Evolutionary conservation across 2,113 vertebrate species (phyloP).

Genomic region (Eubucco bourcierii): DNA sequence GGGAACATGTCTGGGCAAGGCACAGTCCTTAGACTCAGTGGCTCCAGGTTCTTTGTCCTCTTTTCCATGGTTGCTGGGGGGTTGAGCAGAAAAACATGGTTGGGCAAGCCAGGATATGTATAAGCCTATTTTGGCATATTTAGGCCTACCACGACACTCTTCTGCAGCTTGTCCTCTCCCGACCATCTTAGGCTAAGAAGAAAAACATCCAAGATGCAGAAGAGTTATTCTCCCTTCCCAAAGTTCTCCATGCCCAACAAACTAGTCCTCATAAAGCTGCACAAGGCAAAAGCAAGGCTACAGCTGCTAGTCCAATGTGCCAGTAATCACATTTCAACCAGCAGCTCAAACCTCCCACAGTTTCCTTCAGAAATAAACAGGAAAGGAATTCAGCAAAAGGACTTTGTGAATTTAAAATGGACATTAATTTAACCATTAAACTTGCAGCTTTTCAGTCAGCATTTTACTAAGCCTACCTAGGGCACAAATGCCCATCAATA

Average conservation of each 20-base stretch:
- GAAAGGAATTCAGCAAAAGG: not conserved
- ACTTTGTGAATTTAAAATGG: not conserved
- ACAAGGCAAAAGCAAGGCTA: not conserved
- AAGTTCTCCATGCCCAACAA: not conserved
- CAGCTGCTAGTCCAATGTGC: not conserved
- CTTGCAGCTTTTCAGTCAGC: not conserved
- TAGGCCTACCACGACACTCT: too few relatives aligned
- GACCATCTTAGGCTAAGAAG: not conserved
- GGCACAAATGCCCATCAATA: not conserved
- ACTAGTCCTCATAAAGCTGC: not conserved
- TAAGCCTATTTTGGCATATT: too few relatives aligned
- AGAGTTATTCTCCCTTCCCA: not conserved
- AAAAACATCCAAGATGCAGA: not conserved
- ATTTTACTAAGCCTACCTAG: not conserved
- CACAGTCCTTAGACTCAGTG: too few relatives aligned
- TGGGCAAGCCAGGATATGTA: too few relatives aligned
- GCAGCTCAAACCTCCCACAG: not conserved
- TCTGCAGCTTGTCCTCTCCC: not conserved
- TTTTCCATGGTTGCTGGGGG: too few relatives aligned
- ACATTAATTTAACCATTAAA: not conserved
- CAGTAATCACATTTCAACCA: not conserved
- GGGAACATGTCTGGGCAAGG: too few relatives aligned
- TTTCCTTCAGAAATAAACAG: not conserved
- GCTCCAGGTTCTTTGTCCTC: too few relatives aligned
- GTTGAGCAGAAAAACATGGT: too few relatives aligned